phyloP scores from a whole-genome alignment of 2,113 vertebrate genomes.

The Turdus rufiventris region DNA sequence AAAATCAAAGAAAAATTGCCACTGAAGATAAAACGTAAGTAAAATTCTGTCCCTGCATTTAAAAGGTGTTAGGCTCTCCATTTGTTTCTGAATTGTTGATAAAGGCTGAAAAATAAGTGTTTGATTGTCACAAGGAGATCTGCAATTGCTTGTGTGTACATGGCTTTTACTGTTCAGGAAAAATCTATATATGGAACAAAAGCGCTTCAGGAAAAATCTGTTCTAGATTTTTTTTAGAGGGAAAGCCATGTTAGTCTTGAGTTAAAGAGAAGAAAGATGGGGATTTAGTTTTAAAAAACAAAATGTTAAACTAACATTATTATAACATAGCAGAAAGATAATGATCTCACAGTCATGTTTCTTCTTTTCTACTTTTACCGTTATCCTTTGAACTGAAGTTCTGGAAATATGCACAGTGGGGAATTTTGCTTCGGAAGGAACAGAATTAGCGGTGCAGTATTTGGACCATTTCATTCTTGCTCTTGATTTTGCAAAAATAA shows the following conservation, averaged over 20 bases:
- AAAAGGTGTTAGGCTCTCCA: not conserved
- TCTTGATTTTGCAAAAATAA: not conserved
- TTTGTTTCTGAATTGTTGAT: not conserved
- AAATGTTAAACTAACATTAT: not conserved
- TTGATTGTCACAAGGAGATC: not conserved
- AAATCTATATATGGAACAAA: not conserved
- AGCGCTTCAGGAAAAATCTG: not conserved
- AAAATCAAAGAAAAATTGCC: not conserved
- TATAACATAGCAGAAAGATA: not conserved
- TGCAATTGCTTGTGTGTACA: not conserved
- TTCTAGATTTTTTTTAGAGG: not conserved
- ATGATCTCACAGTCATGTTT: not conserved
- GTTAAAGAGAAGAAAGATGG: not conserved
- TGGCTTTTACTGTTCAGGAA: not conserved
- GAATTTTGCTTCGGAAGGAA: not conserved
- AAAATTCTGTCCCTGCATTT: not conserved
- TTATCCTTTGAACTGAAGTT: not conserved
- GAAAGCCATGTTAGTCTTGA: not conserved
- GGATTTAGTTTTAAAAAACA: not conserved
- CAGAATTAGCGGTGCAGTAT: not conserved
- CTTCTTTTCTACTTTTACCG: not conserved
- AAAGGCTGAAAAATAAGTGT: not conserved
- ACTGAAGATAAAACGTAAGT: not conserved
- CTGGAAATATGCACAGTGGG: not conserved
- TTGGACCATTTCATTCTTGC: accelerated